These are phyloP conservation scores for Metellina segmentata DNA, from an alignment of 2,888 invertebrate species.

Conservation along the genomic window DNA sequence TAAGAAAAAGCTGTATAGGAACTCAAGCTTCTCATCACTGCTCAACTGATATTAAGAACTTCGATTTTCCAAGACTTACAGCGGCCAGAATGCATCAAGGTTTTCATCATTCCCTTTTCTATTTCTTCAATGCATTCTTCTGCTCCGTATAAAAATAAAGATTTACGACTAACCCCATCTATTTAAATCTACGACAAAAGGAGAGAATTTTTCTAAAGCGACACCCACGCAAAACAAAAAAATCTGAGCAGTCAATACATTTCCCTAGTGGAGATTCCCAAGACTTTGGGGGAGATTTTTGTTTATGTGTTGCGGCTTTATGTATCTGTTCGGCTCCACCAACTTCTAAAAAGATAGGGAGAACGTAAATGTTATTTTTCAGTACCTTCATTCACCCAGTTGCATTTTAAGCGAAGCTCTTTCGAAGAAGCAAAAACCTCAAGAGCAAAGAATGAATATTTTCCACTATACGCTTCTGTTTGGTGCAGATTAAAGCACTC, in stretches of 20 bases:
- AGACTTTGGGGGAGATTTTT: background rate
- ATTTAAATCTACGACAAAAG: background rate
- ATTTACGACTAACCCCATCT: background rate
- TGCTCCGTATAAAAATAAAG: background rate
- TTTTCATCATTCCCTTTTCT: no score
- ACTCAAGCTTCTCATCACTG: no score
- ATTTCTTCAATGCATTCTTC: background rate
- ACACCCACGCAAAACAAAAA: background rate
- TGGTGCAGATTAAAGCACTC: no score
- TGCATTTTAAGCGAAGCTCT: background rate
- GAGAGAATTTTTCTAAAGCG: background rate
- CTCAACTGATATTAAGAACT: no score
- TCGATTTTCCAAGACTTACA: no score
- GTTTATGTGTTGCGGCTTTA: background rate
- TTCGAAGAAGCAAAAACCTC: background rate
- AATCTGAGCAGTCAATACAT: background rate
- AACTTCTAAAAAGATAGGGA: background rate
- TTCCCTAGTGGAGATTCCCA: background rate
- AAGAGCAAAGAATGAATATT: no score
- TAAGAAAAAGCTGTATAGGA: no score
- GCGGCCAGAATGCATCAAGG: no score
- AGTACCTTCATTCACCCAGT: background rate
- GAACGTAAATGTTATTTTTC: background rate
- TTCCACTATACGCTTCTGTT: no score
- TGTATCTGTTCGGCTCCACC: background rate